Percentiles rank a stretch among this genome's conserved stretches.
phyloP scores from a whole-genome alignment of 1,140 invertebrate species.

The Macrostomum lignano region DNA sequence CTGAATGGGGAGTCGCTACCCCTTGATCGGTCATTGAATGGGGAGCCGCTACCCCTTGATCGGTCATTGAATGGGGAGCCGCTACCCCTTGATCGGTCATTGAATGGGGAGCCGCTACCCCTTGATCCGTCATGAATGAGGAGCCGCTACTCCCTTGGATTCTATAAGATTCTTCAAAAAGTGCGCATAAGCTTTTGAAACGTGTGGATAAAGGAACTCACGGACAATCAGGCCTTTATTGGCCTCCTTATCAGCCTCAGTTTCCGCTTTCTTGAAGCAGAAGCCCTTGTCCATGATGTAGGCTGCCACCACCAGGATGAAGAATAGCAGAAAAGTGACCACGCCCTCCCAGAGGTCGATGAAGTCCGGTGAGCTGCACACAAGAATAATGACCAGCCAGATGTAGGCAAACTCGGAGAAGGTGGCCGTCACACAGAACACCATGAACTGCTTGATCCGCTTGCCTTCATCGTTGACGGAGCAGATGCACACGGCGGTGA shows the following conservation, averaged over 20 bases:
- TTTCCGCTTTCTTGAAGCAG: constrained; percentile 12
- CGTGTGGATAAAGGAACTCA: too few relatives aligned
- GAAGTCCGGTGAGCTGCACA: constrained; percentile 26
- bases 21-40: too few relatives aligned
- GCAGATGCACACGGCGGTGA: constrained; percentile 22
- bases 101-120: too few relatives aligned
- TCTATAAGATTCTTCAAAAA: too few relatives aligned
- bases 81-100: too few relatives aligned
- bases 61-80: too few relatives aligned
- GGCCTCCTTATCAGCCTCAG: constrained; percentile 7
- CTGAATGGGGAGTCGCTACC: too few relatives aligned
- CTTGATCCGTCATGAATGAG: too few relatives aligned
- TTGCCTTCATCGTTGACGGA: constrained; percentile 15
- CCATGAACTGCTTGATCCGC: constrained; percentile 24
- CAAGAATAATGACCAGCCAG: constrained; percentile 30
- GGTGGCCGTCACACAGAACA: constrained; percentile 24
- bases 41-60: too few relatives aligned
- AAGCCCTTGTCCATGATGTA: constrained; percentile 31
- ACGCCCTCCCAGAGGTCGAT: constrained; percentile 36
- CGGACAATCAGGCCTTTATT: too few relatives aligned
- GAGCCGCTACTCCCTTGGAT: too few relatives aligned
- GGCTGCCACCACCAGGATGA: constrained; percentile 24
- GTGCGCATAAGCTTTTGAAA: too few relatives aligned
- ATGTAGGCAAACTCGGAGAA: constrained; percentile 31
- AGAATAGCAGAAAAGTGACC: constrained; percentile 34